A percentile compares a stretch with the other conserved stretches of the same genome.
Evolutionary conservation across 2,113 vertebrate genomes (phyloP).

Genomic region (Epinephelus lanceolatus): DNA sequence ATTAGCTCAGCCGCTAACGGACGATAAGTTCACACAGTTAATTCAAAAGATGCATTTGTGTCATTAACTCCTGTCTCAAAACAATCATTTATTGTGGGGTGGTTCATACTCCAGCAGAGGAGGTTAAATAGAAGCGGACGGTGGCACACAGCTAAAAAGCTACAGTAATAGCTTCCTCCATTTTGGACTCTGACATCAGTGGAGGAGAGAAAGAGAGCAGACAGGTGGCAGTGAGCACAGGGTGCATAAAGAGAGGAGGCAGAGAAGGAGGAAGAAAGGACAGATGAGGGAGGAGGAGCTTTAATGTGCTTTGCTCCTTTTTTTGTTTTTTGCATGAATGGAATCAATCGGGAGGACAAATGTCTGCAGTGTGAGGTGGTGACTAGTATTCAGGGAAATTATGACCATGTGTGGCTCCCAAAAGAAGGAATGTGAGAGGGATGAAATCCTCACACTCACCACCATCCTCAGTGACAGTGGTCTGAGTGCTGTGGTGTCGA

Average conservation of each 20-base stretch:
- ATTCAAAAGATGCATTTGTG: not conserved
- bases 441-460: slow-evolving; percentile 34
- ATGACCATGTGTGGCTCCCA: slow-evolving; percentile 46
- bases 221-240: slow-evolving; percentile 29
- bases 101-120: not conserved
- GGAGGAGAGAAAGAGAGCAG: slow-evolving; percentile 40
- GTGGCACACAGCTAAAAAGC: not conserved
- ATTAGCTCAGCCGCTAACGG: not conserved
- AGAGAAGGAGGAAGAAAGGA: slow-evolving; percentile 17
- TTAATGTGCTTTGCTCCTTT: slow-evolving; percentile 21
- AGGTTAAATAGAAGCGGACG: not conserved
- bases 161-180: slow-evolving; percentile 2
- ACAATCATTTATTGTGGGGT: not conserved
- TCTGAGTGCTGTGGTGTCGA: not conserved
- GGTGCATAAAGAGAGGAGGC: slow-evolving; percentile 30
- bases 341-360: slow-evolving; percentile 52
- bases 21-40: not conserved
- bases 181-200: slow-evolving; percentile 19
- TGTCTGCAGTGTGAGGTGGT: slow-evolving; percentile 48
- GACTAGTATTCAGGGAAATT: slow-evolving; percentile 57
- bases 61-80: not conserved
- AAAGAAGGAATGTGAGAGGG: slow-evolving; percentile 42
- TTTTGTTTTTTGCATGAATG: slow-evolving; percentile 34
- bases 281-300: slow-evolving; percentile 37
- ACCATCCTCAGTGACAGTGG: slow-evolving; percentile 14